Evolutionary conservation across 37 sponge, comb jelly and placozoan species (phyloP).

Genomic region (Spongilla lacustris): DNA sequence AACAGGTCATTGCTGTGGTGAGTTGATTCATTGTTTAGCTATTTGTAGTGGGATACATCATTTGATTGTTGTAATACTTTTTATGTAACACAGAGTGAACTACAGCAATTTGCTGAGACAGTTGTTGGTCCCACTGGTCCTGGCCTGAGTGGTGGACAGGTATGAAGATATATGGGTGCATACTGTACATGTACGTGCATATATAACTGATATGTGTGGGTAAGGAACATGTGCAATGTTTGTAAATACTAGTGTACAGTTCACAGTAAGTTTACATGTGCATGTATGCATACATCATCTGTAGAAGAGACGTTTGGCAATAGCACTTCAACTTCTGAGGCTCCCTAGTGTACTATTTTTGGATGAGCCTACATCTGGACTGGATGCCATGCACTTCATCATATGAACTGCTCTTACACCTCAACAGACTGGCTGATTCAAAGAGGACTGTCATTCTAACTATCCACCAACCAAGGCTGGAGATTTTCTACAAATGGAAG

Average conservation of each 20-base stretch:
- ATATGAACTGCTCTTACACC: constrained; percentile 31
- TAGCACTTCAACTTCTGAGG: constrained; percentile 74
- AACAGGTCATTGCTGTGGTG: constrained; percentile 31
- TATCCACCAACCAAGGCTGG: constrained; percentile 68
- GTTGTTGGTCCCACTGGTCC: constrained; percentile 73
- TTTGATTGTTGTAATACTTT: neutral
- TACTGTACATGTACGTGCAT: too few species aligned
- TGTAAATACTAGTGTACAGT: neutral
- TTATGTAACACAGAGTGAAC: constrained; percentile 42
- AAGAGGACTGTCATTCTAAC: constrained; percentile 67
- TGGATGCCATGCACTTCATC: neutral
- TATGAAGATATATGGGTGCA: constrained; percentile 38
- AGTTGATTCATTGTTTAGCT: neutral
- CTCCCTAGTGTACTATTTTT: constrained; percentile 71
- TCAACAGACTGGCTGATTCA: constrained; percentile 42
- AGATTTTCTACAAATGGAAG: constrained; percentile 8
- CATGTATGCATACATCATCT: too few species aligned
- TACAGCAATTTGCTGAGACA: constrained; percentile 61
- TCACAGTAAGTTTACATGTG: too few species aligned
- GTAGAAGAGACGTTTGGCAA: constrained; percentile 59
- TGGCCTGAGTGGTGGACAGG: constrained; percentile 91
- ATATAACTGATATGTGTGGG: neutral
- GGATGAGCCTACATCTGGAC: constrained; percentile 85
- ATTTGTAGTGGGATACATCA: too few species aligned
- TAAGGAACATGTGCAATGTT: neutral